Evolutionary conservation across 2,113 vertebrate species (phyloP), one percentile per base, ranked within the genome.

Genomic region (Gallinago media): DNA sequence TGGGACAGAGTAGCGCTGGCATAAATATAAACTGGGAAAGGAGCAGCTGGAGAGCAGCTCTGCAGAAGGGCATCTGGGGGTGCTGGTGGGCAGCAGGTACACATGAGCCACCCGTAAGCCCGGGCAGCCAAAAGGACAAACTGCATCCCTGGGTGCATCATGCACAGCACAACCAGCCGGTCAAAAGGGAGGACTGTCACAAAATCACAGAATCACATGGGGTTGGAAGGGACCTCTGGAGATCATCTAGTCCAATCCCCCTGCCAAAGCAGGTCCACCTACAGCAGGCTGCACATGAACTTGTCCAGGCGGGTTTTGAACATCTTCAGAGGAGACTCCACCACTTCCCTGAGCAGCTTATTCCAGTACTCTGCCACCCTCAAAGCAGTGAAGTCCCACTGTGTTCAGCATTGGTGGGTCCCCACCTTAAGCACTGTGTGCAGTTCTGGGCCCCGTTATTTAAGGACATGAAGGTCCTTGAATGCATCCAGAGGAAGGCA

Each of bases 1-100:
- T 63, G 23, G 7, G 36, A 52, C 0, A 4, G 36, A 59, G 54
- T 42, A 76, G 65, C 0, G 3, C 32, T 1, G 4, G 31, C 38
- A 15, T 11, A 26, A 29, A 36, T 22, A 29, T 11, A 61, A 15
- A 9, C 1, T n/a, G n/a, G 22, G 50, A 56, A n/a, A 74, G 27
- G 22, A 73, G 38, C 6, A 5, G 15, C 58, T 73, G 68, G 49
- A 16, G 68, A 73, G 23, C 31, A 44, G 46, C 36, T 68, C 52
- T 16, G 27, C n/a, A 20, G 46, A 7, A 44, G 52, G 56, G 42
- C 25, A 15, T 31, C 46, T 62, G 80, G 22, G 11, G 63, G 42
- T 36, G 40, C n/a, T 21, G 40, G 27, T 16, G 2, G 12, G 22
- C 32, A 25, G 18, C 32, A 56, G 29, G 26, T 47, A n/a, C 36